Evolutionary conservation across 2,888 invertebrate species (phyloP).

Genomic region (Drosophila birchii): DNA sequence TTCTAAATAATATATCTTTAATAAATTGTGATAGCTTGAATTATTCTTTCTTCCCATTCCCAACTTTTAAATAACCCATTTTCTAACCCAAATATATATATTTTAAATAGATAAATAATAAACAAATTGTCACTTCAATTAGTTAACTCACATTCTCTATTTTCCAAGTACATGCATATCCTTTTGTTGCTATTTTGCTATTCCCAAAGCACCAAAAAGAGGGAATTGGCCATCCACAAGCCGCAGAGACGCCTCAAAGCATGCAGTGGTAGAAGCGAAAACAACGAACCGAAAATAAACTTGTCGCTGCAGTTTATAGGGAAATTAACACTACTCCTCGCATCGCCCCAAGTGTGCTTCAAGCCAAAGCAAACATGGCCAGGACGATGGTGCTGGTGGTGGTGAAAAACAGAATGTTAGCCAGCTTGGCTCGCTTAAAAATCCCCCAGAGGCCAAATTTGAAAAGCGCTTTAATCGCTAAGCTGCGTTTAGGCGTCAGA

Average conservation of each 20-base stretch:
- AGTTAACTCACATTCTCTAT: background rate
- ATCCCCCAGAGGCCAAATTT: constrained; percentile 58
- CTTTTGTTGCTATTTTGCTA: background rate
- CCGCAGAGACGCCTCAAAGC: constrained; percentile 32
- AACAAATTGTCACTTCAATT: background rate
- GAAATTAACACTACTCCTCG: constrained; percentile 64
- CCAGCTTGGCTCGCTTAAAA: constrained; percentile 42
- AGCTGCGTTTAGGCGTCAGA: constrained; percentile 71
- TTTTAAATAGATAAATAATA: background rate
- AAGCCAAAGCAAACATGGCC: constrained; percentile 63
- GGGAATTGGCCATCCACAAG: constrained; percentile 10
- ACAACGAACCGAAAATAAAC: constrained; percentile 53
- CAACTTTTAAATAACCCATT: background rate
- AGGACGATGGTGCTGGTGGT: constrained; percentile 42
- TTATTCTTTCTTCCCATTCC: background rate
- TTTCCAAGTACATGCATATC: background rate
- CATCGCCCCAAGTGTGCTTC: constrained; percentile 52
- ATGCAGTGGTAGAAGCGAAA: constrained; percentile 24
- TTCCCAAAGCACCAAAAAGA: background rate
- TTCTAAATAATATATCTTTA: background rate
- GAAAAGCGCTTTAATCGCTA: constrained; percentile 71
- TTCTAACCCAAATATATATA: background rate
- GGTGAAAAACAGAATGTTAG: constrained; percentile 23
- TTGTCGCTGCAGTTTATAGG: constrained; percentile 56
- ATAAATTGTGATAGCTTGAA: background rate